Evolutionary conservation across 2,113 vertebrate species (phyloP), one percentile per base, ranked within the genome.

Genomic region (Zootoca vivipara): DNA sequence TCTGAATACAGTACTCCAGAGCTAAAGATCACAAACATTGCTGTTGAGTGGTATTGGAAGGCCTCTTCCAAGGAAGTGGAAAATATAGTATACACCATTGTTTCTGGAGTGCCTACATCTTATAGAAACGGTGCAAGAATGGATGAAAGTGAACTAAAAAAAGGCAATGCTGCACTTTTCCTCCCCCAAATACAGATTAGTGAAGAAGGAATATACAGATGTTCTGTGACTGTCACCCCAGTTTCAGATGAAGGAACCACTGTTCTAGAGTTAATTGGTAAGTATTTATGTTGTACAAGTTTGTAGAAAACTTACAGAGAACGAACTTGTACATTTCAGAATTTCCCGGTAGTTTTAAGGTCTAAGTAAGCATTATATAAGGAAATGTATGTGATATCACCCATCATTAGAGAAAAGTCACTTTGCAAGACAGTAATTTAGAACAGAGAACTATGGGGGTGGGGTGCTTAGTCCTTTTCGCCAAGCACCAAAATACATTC

Each of bases 111-210:
- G 0, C 38, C 30, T 62, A 35, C 0, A 26, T 18, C 18, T 35
- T 6, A 26, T 30, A 72, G 81, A 77, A 1, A 0, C 42, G 88
- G 77, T 42, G 28, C 65, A 58, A 20, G 28, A 0, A 1, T 72
- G 1, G 35, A 3, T 72, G 30, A n/a, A 5, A 24, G 4, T 13
- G 18, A 89, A 26, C 83, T 89, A 42, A 46, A 33, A 82, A 87
- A 64, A 82, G 80, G 82, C 77, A 91, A 40, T 4, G 40, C 72
- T 62, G 18, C 69, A 26, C 79, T 91, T 33, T 69, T 87, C 69
- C 64, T 95, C 69, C 24, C 58, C 42, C 52, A 93, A 20, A 70
- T 85, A 73, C 82, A 94, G 69, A 5, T 89, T 82, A 58, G 88
- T 1, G 35, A 94, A 88, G 91, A 40, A 7, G 85, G 82, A 70